Evolutionary conservation across 2,797 vertebrate species (phyloP), one percentile per base, ranked within the genome.

Genomic region (Chelidonichthys spinosus): DNA sequence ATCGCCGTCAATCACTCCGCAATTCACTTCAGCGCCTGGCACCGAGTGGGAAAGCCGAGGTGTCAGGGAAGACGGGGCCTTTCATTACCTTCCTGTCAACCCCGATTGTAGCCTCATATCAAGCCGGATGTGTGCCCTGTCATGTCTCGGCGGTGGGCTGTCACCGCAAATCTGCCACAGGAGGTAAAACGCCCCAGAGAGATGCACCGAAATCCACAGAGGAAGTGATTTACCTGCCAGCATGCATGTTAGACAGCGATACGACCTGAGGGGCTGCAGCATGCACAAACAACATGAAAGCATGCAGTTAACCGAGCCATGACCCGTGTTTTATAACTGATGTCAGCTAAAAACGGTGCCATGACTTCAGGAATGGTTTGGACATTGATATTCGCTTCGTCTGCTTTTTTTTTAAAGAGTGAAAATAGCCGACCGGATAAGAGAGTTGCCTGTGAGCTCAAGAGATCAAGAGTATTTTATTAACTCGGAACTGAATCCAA

Each of bases 1-100:
- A 89, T 86, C 72, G 33, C 63, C 58, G 75, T 84, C 88, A 83
- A 87, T 92, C 89, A 88, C 70, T 11, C 62, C 0, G 7, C 54
- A 43, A 72, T 72, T 72, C 75, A 82, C 64, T 74, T 66, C 69
- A 55, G 50, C 66, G 8, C 43, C 25, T 1, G 11, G 61, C 78
- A 72, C 55, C 5, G 37, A 61, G 61, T 11, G 63, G 77, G 80
- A 76, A 62, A 68, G 74, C 62, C 6, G 5, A 50, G 58, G 63
- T 76, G 85, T 81, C 79, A 71, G 63, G 52, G 73, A 25, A 74
- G 79, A 78, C 15, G 25, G 71, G 72, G 56, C 72, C 81, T 90
- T 88, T 90, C 84, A 92, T 92, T 91, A 87, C 80, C 85, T 80
- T 44, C 63, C 87, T 89, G 90, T 93, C 92, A 90, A 11, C 0